These are phyloP conservation scores for Mormyrops boulengeri DNA, from an alignment of 2,797 vertebrate species.

Conservation along the genomic window DNA sequence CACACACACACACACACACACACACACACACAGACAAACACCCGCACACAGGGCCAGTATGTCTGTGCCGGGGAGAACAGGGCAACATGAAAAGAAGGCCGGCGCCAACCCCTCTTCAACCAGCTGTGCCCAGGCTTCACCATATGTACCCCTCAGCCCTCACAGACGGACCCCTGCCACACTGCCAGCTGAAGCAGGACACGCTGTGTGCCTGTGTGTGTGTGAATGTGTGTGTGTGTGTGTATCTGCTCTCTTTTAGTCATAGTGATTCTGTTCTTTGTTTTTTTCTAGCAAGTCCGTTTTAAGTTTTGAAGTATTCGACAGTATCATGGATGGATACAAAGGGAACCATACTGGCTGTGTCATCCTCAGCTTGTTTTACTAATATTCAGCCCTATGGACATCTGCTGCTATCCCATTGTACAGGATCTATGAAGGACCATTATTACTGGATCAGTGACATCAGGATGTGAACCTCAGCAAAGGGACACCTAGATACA, in stretches of 20 bases:
- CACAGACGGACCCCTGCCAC: not conserved
- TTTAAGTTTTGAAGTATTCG: not conserved
- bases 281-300: not conserved
- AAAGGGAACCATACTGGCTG: not conserved
- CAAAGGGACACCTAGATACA: not conserved
- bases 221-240: not conserved
- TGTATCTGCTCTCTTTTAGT: not conserved
- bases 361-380: not conserved
- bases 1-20: constrained; percentile 33
- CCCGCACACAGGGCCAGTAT: not conserved
- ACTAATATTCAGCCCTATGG: not conserved
- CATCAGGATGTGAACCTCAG: not conserved
- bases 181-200: not conserved
- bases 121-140: constrained; percentile 17
- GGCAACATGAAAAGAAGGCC: constrained; percentile 2
- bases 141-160: constrained; percentile 11
- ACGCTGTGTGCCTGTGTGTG: not conserved
- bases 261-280: not conserved
- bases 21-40: not conserved
- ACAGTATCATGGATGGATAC: not conserved
- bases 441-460: not conserved
- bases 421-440: not conserved
- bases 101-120: not conserved
- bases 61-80: not conserved
- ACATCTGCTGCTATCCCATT: not conserved